These are phyloP conservation scores for Ursus arctos DNA, from an alignment of 2,113 vertebrate genomes.

Conservation along the genomic window DNA sequence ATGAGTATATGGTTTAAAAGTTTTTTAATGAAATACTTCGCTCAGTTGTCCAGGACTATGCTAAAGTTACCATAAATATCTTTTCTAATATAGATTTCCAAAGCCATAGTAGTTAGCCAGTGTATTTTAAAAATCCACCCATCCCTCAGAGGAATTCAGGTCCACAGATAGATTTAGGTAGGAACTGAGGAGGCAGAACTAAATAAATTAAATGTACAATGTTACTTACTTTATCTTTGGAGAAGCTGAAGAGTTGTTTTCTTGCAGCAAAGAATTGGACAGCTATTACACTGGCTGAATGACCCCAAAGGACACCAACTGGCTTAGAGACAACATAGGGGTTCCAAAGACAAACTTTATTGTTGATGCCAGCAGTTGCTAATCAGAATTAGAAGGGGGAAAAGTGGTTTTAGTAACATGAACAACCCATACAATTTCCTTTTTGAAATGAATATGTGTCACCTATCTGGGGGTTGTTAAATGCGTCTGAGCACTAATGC, in stretches of 20 bases:
- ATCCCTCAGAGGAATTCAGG: background rate
- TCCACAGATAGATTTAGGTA: background rate
- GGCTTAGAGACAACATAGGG: conserved; percentile 90
- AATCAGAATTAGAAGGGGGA: conserved; percentile 67
- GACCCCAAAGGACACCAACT: conserved; percentile 88
- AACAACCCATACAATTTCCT: background rate
- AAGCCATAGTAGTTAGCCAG: background rate
- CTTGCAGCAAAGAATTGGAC: conserved; percentile 89
- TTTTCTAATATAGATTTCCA: background rate
- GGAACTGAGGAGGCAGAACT: background rate
- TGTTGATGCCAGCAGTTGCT: conserved; percentile 92
- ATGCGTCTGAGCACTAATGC: background rate
- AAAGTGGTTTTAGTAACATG: conserved; percentile 7
- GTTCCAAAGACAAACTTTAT: conserved; percentile 92
- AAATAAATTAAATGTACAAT: background rate
- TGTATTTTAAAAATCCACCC: background rate
- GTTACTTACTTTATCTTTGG: conserved; percentile 91
- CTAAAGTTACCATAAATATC: background rate
- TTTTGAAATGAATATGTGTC: conserved; percentile 28
- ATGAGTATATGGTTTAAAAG: background rate
- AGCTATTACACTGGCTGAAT: conserved; percentile 87
- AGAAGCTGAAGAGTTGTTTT: conserved; percentile 92
- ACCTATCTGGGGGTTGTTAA: background rate
- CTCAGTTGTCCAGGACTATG: background rate
- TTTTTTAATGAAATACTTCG: conserved; percentile 34